Percentiles rank a stretch among this genome's conserved stretches.
Conservation (phyloP, 2,113 vertebrate species). For the Lamprotornis superbus region DNA sequence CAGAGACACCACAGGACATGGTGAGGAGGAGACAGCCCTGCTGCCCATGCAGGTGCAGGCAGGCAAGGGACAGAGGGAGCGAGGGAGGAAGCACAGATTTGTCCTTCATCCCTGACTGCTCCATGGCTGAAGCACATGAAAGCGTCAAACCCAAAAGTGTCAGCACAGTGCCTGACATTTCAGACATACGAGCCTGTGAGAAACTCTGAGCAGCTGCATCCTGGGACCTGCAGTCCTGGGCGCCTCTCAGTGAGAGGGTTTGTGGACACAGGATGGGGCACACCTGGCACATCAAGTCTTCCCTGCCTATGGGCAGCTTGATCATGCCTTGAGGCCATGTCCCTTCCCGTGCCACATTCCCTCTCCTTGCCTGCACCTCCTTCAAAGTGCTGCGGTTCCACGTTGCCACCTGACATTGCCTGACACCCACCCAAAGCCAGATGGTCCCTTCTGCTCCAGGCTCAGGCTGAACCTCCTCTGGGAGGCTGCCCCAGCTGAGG, state of each 20-base stretch:
- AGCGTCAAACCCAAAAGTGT: neutral
- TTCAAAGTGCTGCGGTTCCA: fast-evolving
- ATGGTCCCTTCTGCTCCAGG: neutral
- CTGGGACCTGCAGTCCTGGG: neutral
- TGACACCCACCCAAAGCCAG: neutral
- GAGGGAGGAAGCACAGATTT: neutral
- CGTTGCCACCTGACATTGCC: neutral
- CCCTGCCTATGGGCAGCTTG: neutral
- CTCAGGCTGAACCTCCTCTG: neutral
- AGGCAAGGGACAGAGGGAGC: neutral
- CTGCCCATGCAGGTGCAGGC: fast-evolving
- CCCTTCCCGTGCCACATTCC: neutral
- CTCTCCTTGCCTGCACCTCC: neutral
- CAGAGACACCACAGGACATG: neutral
- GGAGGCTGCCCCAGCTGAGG: neutral
- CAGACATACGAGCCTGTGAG: neutral
- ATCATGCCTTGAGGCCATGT: neutral
- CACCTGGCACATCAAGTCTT: neutral
- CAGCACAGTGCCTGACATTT: neutral
- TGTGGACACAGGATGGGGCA: neutral
- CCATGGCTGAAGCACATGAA: neutral
- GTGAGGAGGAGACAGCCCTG: neutral
- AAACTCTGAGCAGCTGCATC: neutral
- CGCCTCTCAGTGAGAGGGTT: neutral
- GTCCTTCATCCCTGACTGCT: neutral